Conservation (phyloP, 2,113 vertebrate genomes). For the Engystomops pustulosus region DNA sequence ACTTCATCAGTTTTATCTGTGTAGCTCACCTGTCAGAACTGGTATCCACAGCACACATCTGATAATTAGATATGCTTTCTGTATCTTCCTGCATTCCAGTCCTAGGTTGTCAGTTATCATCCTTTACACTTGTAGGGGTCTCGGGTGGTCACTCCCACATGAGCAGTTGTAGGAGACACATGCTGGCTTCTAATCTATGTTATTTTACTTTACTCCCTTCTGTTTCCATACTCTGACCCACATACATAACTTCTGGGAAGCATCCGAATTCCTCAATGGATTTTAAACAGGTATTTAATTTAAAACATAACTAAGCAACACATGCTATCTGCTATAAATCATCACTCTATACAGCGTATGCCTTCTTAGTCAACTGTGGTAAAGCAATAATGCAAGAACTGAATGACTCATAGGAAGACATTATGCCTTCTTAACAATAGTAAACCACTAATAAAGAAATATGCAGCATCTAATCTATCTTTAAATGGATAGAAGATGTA, state of each 20-base stretch:
- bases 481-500: no score
- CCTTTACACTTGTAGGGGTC: slow-evolving; percentile 26
- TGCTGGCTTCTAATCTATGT: slow-evolving; percentile 27
- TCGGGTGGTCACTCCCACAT: slow-evolving; percentile 24
- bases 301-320: not conserved
- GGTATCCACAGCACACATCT: slow-evolving; percentile 28
- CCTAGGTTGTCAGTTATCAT: slow-evolving; percentile 33
- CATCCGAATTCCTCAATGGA: slow-evolving; percentile 1
- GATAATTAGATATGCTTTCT: slow-evolving; percentile 41
- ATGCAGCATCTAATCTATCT: no score
- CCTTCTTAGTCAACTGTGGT: not conserved
- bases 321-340: slow-evolving; percentile 9
- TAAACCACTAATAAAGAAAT: not conserved
- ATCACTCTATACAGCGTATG: not conserved
- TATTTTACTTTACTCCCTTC: slow-evolving; percentile 21
- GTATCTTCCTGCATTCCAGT: slow-evolving; percentile 39
- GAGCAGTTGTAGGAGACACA: slow-evolving; percentile 12
- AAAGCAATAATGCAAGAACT: not conserved
- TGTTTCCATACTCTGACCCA: slow-evolving; percentile 32
- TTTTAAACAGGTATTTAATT: slow-evolving; percentile 39
- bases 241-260: slow-evolving; percentile 34
- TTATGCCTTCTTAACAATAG: not conserved
- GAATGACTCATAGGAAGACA: not conserved
- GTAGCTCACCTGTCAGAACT: not conserved
- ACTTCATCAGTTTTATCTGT: slow-evolving; percentile 30